These are phyloP conservation scores for human DNA, from an alignment of 2,113 vertebrate genomes.

Conservation along the genomic window GRCh38 chr2:17592001-17592500, in stretches of 20 bases:
- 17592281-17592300: neutral
- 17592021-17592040: constrained; percentile 35
- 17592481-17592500: neutral
- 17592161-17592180: constrained; percentile 95
- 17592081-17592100: constrained; percentile 99
- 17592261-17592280: neutral
- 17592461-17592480: neutral
- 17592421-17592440: neutral
- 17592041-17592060: constrained; percentile 73
- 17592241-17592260: neutral
- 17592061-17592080: constrained; percentile 93
- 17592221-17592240: constrained; percentile 98
- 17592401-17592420: neutral
- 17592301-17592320: neutral
- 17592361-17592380: neutral
- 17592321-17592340: neutral
- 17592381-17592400: neutral
- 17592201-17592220: constrained; percentile 93
- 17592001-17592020: neutral
- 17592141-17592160: constrained; percentile 97
- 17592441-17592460: neutral
- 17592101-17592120: constrained; percentile 99
- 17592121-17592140: constrained; percentile 99
- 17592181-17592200: constrained; percentile 89
- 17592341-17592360: neutral